A percentile compares a stretch with the other conserved stretches of the same genome.
These are phyloP conservation scores for Prinia subflava DNA, from an alignment of 2,113 vertebrate species.

Conservation along the genomic window DNA sequence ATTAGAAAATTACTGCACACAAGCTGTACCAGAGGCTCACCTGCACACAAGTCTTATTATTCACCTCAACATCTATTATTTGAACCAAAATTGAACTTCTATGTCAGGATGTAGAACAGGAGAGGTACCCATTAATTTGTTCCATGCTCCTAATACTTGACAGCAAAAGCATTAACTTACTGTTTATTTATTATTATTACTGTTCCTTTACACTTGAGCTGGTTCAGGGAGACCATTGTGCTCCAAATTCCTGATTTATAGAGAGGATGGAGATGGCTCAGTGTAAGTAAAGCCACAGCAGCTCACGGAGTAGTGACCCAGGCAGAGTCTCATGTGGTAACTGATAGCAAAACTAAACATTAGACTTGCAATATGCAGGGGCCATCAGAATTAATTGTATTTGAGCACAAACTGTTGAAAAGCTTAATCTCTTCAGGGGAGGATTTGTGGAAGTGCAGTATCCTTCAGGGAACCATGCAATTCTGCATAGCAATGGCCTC, in stretches of 20 bases:
- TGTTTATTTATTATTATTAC: neutral
- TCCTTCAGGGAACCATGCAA: neutral
- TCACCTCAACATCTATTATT: neutral
- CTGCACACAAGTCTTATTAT: neutral
- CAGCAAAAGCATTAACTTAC: neutral
- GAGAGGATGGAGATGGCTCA: neutral
- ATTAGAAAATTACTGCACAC: neutral
- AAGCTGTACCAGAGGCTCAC: neutral
- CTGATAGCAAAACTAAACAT: neutral
- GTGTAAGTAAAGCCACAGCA: neutral
- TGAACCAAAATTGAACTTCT: neutral
- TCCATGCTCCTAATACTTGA: neutral
- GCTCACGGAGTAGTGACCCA: neutral
- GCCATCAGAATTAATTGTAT: slow-evolving; percentile 46
- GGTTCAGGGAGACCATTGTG: neutral
- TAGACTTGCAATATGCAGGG: neutral
- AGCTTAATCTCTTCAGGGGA: slow-evolving; percentile 34
- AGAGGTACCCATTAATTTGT: neutral
- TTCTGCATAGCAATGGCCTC: slow-evolving; percentile 3
- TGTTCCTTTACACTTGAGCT: neutral
- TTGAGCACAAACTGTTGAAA: slow-evolving; percentile 22
- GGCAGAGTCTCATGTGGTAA: neutral
- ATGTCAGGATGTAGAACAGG: neutral
- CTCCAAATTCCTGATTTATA: neutral
- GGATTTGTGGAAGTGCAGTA: neutral